Evolutionary conservation across 2,113 vertebrate species (phyloP).

Genomic region (Spizaetus ornatus): DNA sequence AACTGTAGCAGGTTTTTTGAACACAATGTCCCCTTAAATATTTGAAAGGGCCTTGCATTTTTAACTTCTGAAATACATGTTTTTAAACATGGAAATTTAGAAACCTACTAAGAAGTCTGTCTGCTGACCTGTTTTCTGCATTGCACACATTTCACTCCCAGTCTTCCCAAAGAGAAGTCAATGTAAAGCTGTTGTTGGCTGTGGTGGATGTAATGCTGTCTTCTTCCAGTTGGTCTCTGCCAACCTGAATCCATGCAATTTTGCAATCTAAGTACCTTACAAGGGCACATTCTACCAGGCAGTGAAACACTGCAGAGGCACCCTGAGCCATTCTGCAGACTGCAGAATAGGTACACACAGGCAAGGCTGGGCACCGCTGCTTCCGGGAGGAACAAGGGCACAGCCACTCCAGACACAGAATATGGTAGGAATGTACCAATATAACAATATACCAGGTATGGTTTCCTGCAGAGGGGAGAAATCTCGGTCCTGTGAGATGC

Average conservation of each 20-base stretch:
- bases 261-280: background rate
- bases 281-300: background rate
- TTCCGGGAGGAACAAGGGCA: rapidly evolving
- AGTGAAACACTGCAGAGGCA: background rate
- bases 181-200: background rate
- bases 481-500: background rate
- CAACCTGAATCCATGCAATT: background rate
- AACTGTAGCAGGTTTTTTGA: background rate
- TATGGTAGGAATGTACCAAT: background rate
- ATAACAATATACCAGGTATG: background rate
- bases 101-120: background rate
- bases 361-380: background rate
- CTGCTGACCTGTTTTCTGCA: background rate
- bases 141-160: background rate
- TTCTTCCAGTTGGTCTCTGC: background rate
- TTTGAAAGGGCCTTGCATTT: rapidly evolving
- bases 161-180: background rate
- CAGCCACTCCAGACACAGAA: background rate
- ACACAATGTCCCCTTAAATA: background rate
- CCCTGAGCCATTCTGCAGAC: background rate
- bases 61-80: background rate
- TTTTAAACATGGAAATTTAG: background rate
- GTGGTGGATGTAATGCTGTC: background rate
- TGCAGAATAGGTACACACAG: background rate
- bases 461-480: background rate